Evolutionary conservation across 2,888 invertebrate genomes (phyloP).

Genomic region (Vesta saturnalis): DNA sequence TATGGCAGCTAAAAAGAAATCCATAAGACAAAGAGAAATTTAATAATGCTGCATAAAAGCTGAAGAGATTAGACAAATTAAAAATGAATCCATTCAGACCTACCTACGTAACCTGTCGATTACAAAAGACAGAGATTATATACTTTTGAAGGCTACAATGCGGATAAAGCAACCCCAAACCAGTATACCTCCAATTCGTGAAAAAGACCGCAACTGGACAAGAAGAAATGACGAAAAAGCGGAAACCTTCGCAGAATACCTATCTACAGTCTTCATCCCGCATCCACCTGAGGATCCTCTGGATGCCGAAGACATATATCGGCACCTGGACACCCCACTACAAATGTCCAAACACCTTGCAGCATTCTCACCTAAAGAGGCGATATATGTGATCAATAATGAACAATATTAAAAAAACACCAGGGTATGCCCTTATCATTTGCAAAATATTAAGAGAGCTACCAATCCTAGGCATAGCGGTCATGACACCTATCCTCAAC

Average conservation of each 20-base stretch:
- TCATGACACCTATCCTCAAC: no score
- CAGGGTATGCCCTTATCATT: no score
- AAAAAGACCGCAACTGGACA: not conserved
- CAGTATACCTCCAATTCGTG: no score
- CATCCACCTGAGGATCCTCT: not conserved
- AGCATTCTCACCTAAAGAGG: no score
- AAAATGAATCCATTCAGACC: not conserved
- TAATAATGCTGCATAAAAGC: no score
- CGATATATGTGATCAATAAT: no score
- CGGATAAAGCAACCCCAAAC: no score
- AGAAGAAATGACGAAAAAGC: not conserved
- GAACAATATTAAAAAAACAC: not conserved
- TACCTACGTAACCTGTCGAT: not conserved
- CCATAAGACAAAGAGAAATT: not conserved
- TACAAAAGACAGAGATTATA: not conserved
- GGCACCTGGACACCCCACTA: not conserved
- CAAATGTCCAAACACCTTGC: not conserved
- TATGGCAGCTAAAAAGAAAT: not conserved
- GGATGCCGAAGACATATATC: not conserved
- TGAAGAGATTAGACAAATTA: no score
- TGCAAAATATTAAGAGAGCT: no score
- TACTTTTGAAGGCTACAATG: no score
- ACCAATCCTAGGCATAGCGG: no score
- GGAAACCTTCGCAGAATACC: not conserved
- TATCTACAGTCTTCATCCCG: not conserved